Conservation (phyloP, 2,113 vertebrate genomes). For the rabbit (Oryctolagus cuniculus) region DNA sequence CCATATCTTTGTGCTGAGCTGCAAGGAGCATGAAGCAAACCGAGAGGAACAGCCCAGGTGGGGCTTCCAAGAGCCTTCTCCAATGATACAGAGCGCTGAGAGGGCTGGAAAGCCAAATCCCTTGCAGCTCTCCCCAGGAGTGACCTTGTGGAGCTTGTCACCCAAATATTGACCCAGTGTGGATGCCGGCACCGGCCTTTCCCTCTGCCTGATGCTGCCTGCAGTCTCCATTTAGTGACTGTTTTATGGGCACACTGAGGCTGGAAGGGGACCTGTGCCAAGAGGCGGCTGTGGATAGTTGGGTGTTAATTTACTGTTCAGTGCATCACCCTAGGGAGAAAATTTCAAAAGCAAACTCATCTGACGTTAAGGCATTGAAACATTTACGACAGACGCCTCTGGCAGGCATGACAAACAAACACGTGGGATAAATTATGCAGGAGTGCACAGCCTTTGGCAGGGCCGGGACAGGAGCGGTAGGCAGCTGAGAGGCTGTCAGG, state of each 20-base stretch:
- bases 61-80: background rate
- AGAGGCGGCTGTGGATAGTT: conserved; percentile 61
- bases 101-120: conserved; percentile 10
- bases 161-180: conserved; percentile 38
- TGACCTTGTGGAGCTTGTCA: conserved; percentile 56
- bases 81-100: background rate
- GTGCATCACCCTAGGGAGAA: conserved; percentile 69
- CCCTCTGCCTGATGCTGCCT: background rate
- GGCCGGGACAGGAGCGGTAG: background rate
- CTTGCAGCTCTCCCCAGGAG: background rate
- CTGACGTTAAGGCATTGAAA: conserved; percentile 82
- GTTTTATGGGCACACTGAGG: conserved; percentile 82
- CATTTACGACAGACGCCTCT: conserved; percentile 69
- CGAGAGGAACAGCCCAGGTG: background rate
- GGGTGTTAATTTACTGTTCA: conserved; percentile 81
- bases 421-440: conserved; percentile 79
- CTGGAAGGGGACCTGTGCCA: conserved; percentile 43
- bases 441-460: conserved; percentile 27
- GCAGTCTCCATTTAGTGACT: conserved; percentile 76
- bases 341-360: conserved; percentile 80
- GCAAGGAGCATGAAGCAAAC: background rate
- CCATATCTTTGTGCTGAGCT: background rate
- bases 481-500: conserved; percentile 29
- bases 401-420: conserved; percentile 70
- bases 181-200: conserved; percentile 38